A percentile compares a stretch with the other conserved stretches of the same genome.
phyloP scores from a whole-genome alignment of 2,797 vertebrate species.

The Onychomys leucogaster region DNA sequence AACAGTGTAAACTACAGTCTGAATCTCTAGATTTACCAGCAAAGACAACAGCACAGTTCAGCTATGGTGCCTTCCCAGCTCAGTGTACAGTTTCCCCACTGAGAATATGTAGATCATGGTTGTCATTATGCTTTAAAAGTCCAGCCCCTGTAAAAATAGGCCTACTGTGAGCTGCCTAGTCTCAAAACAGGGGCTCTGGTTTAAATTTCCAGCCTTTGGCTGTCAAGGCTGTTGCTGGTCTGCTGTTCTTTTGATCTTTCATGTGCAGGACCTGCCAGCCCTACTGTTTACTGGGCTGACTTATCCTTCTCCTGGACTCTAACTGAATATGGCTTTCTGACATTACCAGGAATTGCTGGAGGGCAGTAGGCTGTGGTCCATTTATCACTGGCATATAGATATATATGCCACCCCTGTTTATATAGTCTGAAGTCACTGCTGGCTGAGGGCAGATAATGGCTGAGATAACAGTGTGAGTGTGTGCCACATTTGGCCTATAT shows the following conservation, averaged over 20 bases:
- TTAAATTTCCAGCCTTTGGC: background rate
- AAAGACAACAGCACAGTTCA: background rate
- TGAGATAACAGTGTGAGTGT: background rate
- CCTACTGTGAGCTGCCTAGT: background rate
- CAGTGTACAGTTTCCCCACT: background rate
- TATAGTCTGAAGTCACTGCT: background rate
- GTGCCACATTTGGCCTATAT: background rate
- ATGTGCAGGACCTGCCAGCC: background rate
- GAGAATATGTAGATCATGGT: background rate
- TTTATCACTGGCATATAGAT: background rate
- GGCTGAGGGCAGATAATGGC: background rate
- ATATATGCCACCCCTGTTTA: accelerated
- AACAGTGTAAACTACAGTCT: background rate
- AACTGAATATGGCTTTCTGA: background rate
- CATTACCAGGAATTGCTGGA: background rate
- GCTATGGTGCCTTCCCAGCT: background rate
- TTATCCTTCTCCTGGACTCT: background rate
- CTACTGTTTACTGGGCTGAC: background rate
- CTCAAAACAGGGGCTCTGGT: background rate
- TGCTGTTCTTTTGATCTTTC: background rate
- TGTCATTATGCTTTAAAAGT: conserved; percentile 1
- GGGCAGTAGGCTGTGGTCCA: background rate
- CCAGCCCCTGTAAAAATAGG: background rate
- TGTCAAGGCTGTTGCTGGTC: background rate
- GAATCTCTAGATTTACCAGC: background rate